Evolutionary conservation across 1,140 invertebrate species (phyloP).

Genomic region (Anadara kagoshimensis): DNA sequence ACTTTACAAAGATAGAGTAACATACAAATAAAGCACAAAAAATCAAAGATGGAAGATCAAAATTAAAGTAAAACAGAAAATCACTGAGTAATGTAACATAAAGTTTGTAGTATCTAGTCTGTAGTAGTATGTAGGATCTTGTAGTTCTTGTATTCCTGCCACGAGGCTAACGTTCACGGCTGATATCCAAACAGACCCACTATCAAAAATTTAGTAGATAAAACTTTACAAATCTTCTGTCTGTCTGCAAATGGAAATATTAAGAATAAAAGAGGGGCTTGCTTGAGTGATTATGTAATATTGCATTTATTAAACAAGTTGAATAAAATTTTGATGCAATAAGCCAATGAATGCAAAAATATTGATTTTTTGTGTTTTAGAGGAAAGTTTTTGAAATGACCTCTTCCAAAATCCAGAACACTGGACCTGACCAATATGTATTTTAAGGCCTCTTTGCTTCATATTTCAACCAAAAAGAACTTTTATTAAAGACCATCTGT

Average conservation of each 20-base stretch:
- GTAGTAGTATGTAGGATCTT: constrained; percentile 94
- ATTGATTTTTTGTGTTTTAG: no score
- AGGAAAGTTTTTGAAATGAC: no score
- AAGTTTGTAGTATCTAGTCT: constrained; percentile 90
- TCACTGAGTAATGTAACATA: constrained; percentile 79
- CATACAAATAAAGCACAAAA: neutral
- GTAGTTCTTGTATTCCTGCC: constrained; percentile 92
- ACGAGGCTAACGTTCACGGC: constrained; percentile 88
- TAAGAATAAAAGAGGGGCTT: no score
- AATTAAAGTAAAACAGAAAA: neutral
- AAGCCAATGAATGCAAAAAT: no score
- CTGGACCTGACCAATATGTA: no score
- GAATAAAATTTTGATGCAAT: no score
- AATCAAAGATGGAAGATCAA: neutral
- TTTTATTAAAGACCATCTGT: no score
- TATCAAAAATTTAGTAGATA: constrained; percentile 92
- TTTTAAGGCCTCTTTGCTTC: no score
- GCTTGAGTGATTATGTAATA: no score
- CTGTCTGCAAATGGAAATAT: constrained; percentile 85
- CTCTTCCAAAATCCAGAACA: no score
- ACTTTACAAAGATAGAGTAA: neutral
- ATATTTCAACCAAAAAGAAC: no score
- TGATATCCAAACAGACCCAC: constrained; percentile 91
- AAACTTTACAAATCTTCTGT: constrained; percentile 88
- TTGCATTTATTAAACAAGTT: no score